phyloP scores from a whole-genome alignment of 2,888 invertebrate genomes.

The Rhopalosiphum nymphaeae region DNA sequence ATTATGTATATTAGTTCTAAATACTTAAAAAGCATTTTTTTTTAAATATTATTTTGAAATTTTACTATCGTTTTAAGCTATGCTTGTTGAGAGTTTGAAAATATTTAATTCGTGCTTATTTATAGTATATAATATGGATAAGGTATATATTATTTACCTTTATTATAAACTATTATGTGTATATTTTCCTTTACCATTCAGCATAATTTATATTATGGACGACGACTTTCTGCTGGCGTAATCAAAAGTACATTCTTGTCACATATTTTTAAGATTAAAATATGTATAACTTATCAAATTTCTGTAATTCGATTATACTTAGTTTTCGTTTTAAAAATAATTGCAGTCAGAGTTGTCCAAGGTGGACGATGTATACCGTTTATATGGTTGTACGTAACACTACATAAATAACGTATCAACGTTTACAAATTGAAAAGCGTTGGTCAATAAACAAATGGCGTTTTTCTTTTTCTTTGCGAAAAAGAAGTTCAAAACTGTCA shows the following conservation, averaged over 20 bases:
- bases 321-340: neutral
- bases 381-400: neutral
- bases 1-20: neutral
- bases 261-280: neutral
- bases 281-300: constrained; percentile 4
- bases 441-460: neutral
- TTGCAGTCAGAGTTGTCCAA: neutral
- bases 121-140: neutral
- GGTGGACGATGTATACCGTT: neutral
- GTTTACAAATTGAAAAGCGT: neutral
- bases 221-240: neutral
- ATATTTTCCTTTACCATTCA: neutral
- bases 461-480: neutral
- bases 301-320: neutral
- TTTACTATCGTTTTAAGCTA: neutral
- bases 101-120: neutral
- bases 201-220: neutral
- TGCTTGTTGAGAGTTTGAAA: neutral
- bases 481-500: neutral
- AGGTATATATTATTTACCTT: neutral
- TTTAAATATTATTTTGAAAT: neutral
- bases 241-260: neutral
- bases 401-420: neutral
- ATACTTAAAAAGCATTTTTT: constrained; percentile 10
- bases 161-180: neutral